A percentile compares a stretch with the other conserved stretches of the same genome.
Evolutionary conservation across 2,888 invertebrate species (phyloP).

Genomic region (Eumerus sabulonum): DNA sequence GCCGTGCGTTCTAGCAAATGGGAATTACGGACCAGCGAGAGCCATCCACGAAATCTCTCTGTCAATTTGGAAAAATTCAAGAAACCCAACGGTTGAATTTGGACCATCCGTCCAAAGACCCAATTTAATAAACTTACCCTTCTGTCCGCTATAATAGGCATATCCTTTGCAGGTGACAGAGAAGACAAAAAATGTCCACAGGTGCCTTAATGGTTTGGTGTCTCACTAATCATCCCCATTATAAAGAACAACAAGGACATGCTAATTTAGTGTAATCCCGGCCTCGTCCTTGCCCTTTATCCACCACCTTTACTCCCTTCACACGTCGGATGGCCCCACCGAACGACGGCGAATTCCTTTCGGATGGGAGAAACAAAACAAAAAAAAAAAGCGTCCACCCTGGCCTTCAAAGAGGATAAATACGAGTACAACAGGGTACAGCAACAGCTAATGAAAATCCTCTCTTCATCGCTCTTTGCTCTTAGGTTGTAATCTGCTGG

Average conservation of each 20-base stretch:
- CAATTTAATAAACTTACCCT: slow-evolving; percentile 50
- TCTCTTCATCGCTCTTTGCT: slow-evolving; percentile 38
- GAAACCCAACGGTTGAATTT: no score
- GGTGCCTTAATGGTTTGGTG: slow-evolving; percentile 50
- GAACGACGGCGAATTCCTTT: slow-evolving; percentile 29
- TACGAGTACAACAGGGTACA: slow-evolving; percentile 13
- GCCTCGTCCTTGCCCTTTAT: background rate
- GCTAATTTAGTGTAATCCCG: slow-evolving; percentile 50
- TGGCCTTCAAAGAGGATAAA: slow-evolving; percentile 56
- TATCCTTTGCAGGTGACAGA: no score
- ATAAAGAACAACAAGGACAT: slow-evolving; percentile 42
- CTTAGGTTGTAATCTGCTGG: slow-evolving; percentile 54
- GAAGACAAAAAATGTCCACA: slow-evolving; percentile 39
- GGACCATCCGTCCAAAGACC: background rate
- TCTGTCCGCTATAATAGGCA: background rate
- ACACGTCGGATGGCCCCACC: background rate
- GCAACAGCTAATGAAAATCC: slow-evolving; percentile 59
- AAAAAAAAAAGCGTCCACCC: no score
- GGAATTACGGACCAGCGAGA: no score
- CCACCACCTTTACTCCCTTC: background rate
- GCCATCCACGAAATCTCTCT: no score
- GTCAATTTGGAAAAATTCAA: no score
- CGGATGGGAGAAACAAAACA: slow-evolving; percentile 56
- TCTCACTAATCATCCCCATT: slow-evolving; percentile 23
- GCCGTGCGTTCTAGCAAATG: no score